These are phyloP conservation scores for Propithecus perrieri DNA, from an alignment of 2,797 vertebrate species.

Conservation along the genomic window DNA sequence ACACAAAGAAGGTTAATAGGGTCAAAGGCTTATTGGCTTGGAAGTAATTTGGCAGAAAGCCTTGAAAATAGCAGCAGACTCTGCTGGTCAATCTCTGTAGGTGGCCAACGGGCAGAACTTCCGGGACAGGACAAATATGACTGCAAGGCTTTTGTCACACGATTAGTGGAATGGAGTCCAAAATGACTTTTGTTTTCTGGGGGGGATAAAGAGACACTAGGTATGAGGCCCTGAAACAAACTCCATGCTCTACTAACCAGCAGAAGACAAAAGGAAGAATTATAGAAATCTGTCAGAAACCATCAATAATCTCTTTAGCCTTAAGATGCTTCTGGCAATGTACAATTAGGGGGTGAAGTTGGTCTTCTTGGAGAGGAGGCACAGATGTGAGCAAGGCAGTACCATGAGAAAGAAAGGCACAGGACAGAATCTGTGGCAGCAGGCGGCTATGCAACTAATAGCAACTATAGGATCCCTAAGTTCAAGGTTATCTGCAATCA, in stretches of 20 bases:
- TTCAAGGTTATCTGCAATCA: not conserved
- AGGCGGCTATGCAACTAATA: not conserved
- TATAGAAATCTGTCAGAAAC: not conserved
- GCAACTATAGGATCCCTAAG: not conserved
- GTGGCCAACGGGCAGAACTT: not conserved
- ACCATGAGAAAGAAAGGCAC: not conserved
- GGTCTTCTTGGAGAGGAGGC: not conserved
- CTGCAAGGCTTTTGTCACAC: not conserved
- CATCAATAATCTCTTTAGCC: not conserved
- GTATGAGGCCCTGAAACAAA: not conserved
- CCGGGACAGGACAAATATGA: not conserved
- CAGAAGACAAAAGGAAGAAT: not conserved
- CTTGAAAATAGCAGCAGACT: not conserved
- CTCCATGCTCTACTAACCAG: not conserved
- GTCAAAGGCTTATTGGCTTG: slow-evolving; percentile 31
- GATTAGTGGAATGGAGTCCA: not conserved
- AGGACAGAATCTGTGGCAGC: not conserved
- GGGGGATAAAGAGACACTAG: not conserved
- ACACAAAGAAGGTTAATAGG: slow-evolving; percentile 27
- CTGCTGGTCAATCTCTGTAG: not conserved
- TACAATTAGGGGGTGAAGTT: not conserved
- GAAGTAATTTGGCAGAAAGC: slow-evolving; percentile 22
- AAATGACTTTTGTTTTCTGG: not conserved
- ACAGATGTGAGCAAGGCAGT: not conserved
- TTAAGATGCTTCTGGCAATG: not conserved